Base-by-base conservation (phyloP, 2,113 vertebrate species). In the Lamprotornis superbus region DNA sequence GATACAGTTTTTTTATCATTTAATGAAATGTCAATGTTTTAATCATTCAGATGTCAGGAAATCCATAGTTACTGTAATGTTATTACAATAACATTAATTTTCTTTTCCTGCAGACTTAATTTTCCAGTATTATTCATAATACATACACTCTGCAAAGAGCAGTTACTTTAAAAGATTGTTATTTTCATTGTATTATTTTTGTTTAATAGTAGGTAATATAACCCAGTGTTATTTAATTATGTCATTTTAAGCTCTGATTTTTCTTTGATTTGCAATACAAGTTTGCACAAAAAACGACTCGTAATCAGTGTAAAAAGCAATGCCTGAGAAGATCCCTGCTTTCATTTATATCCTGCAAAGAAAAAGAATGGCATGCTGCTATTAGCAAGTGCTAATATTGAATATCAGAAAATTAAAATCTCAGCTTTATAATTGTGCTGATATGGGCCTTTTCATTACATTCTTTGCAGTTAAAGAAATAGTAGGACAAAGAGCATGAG, bases 181-280 rank as follows among this genome's bases (percentile, higher is more conserved):
- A 95, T 95, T 95, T 95, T 94, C 84, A 86, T 90, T 93, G 59
- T 93, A 92, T 95, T 97, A 93, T 95, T 94, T 97, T 97, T 95
- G 87, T 94, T 97, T 96, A 96, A 97, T 96, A 83, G 90, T 77
- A 93, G 90, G 87, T 94, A 91, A 93, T 90, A 90, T 81, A 94
- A 86, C 79, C 73, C 71, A 86, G 52, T 83, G 88, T 93, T 94
- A 90, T 95, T 97, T 96, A 96, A 96, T 95, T 94, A 93, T 97
- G 92, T 90, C 85, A 94, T 89, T 94, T 96, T 90, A 77, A 69
- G 57, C 82, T 83, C 71, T 86, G 79, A 88, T 92, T 95, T 90
- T 94, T 63, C 82, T 96, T 90, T 96, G 83, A 96, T 95, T 96
- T 93, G 39, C 68, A 77, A 56, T 88, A 94, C 57, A 91, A 92